Percentiles rank a stretch among this genome's conserved stretches.
Evolutionary conservation across 2,797 vertebrate genomes (phyloP).

Genomic region (Amphiprion clarkii): DNA sequence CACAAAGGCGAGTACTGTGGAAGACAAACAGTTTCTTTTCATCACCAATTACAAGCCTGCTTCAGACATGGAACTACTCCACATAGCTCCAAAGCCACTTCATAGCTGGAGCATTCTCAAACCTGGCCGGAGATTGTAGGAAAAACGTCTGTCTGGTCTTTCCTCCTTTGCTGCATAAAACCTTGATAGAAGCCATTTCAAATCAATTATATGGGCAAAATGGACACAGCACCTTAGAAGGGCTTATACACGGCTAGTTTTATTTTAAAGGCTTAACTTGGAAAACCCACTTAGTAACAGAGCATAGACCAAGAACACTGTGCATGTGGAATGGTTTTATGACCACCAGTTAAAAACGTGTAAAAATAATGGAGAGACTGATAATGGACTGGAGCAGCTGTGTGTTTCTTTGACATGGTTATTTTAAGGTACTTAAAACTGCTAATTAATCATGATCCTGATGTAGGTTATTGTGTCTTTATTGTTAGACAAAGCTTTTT

Average conservation of each 20-base stretch:
- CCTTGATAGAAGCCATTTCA: neutral
- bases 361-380: no score
- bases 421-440: neutral
- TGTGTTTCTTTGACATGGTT: neutral
- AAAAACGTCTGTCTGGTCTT: constrained; percentile 5
- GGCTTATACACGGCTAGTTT: neutral
- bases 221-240: neutral
- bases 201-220: neutral
- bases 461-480: no score
- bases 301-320: no score
- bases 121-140: constrained; percentile 3
- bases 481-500: no score
- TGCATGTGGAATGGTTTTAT: no score
- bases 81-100: constrained; percentile 24
- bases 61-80: constrained; percentile 14
- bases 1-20: neutral
- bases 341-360: no score
- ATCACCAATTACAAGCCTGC: constrained; percentile 27
- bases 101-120: constrained; percentile 18
- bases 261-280: no score
- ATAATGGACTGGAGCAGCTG: neutral
- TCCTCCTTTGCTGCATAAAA: neutral
- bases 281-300: no score
- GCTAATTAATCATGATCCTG: no score
- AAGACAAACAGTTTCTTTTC: constrained; percentile 18